Evolutionary conservation across 2,797 vertebrate genomes (phyloP), one percentile per base, ranked within the genome.

Genomic region (Falco concolor): DNA sequence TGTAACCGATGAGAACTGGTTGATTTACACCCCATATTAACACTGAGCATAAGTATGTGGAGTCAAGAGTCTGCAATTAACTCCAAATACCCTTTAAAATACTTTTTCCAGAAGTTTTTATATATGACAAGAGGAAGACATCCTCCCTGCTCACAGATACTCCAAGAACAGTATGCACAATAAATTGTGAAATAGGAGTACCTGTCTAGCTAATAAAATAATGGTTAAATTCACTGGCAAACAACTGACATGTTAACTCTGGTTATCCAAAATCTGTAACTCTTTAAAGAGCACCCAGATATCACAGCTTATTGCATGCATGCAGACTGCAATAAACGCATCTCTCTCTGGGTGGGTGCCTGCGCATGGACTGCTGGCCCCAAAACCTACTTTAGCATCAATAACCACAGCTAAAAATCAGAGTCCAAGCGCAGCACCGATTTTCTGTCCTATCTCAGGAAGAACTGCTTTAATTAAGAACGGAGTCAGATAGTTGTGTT

Each of bases 391-490:
- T 70, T 84, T 17, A 78, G 38, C 45, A 42, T 56, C 49, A 63
- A 32, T 42, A 81, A 56, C 18, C 38, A 42, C 52, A 79, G 73
- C 53, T 82, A 60, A 92, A 94, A 94, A 84, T 65, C 49, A 52
- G 13, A 50, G 13, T 53, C 67, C 57, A 36, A 42, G 27, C 9
- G 34, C 32, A 80, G 72, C 34, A 44, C 11, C 5, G 5, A 20
- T 61, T 74, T 83, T 59, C 47, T 49, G 42, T 12, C 7, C 1
- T 16, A 64, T 32, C 52, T 91, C 45, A 34, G 52, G 87, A 91
- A 50, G 60, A 74, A 70, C 38, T 84, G 61, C 44, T 94, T 94
- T 90, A 82, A 91, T 88, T 93, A 93, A 50, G 34, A 83, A 38
- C 13, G 17, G 12, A 85, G 52, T 77, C 91, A 74, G 70, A 50